Conservation (phyloP, 2,797 vertebrate genomes). For the Lagodon rhomboides region DNA sequence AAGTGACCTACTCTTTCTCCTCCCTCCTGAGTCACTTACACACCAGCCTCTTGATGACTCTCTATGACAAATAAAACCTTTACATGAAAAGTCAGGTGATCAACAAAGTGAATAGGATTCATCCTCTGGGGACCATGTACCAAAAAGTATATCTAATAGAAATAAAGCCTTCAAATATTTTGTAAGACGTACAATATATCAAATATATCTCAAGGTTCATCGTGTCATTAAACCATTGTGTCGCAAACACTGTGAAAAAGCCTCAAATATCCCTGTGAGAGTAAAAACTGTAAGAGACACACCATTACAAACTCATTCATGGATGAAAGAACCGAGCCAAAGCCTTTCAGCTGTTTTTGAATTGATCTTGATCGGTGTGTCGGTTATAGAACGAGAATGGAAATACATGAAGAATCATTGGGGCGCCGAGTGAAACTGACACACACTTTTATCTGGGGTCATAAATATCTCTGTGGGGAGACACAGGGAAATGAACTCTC, state of each 20-base stretch:
- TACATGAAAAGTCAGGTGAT: too few relatives aligned
- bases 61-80: too few relatives aligned
- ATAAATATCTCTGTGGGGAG: constrained; percentile 46
- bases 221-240: background rate
- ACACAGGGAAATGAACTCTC: constrained; percentile 47
- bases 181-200: too few relatives aligned
- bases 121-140: too few relatives aligned
- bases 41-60: too few relatives aligned
- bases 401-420: constrained; percentile 42
- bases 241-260: constrained; percentile 13
- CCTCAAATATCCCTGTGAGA: background rate
- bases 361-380: constrained; percentile 53
- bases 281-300: background rate
- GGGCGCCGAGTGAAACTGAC: constrained; percentile 34
- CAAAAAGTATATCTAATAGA: too few relatives aligned
- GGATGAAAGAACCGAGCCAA: constrained; percentile 29
- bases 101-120: too few relatives aligned
- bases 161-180: too few relatives aligned
- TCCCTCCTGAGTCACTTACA: too few relatives aligned
- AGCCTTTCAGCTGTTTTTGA: constrained; percentile 29
- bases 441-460: constrained; percentile 34
- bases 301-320: constrained; percentile 12
- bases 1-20: too few relatives aligned
- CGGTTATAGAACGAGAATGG: constrained; percentile 30
- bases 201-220: background rate